Conservation (phyloP, 2,113 vertebrate species). For the Kryptolebias marmoratus region DNA sequence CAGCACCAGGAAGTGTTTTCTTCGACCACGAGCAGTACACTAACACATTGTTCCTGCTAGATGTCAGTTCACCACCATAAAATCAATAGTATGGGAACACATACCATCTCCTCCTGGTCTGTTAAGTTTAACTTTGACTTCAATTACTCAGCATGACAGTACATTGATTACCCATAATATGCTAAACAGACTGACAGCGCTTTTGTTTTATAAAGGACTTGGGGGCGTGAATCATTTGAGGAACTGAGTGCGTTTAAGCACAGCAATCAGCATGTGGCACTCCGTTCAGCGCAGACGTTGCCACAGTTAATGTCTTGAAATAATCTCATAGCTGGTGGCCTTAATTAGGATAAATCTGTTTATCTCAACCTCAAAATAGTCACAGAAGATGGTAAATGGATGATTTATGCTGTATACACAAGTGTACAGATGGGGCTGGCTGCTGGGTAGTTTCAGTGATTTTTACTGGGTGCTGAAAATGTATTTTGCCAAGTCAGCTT, state of each 20-base stretch:
- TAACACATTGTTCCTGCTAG: constrained; percentile 46
- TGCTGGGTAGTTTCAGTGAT: not conserved
- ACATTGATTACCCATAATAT: constrained; percentile 56
- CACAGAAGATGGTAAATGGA: constrained; percentile 1
- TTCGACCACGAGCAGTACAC: constrained; percentile 9
- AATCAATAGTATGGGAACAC: constrained; percentile 52
- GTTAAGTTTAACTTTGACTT: constrained; percentile 52
- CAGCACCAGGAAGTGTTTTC: constrained; percentile 34
- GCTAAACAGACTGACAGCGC: constrained; percentile 44
- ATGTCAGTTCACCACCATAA: constrained; percentile 36
- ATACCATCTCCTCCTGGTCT: constrained; percentile 44
- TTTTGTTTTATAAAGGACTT: constrained; percentile 32
- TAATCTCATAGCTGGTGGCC: constrained; percentile 9
- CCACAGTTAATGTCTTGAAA: constrained; percentile 1
- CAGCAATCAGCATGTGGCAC: constrained; percentile 5
- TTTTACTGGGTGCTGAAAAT: not conserved
- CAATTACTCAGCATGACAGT: constrained; percentile 53
- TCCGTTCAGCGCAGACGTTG: not conserved
- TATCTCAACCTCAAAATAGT: constrained; percentile 7
- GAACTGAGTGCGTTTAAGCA: constrained; percentile 6
- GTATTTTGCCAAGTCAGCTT: constrained; percentile 1
- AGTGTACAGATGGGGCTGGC: not conserved
- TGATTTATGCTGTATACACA: not conserved
- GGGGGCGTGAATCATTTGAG: constrained; percentile 19
- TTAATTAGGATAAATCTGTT: constrained; percentile 36